Conservation (phyloP, 1,140 invertebrate species). For the Drosophila kikkawai region DNA sequence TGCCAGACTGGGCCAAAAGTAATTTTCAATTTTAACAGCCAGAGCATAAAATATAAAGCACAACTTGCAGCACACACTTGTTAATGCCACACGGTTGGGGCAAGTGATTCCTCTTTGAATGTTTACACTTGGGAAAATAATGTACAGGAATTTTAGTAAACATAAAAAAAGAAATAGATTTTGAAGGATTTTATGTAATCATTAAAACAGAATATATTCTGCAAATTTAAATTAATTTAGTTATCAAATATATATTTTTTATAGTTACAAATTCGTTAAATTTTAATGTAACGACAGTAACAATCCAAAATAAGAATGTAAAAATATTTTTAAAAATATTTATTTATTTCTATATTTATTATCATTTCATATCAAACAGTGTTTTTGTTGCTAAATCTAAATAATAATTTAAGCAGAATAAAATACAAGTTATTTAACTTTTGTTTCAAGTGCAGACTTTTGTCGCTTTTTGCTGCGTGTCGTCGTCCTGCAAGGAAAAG, state of each 20-base stretch:
- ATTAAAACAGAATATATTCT: too few species aligned
- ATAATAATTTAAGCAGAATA: too few species aligned
- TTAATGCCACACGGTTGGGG: constrained; percentile 67
- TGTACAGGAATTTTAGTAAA: rapidly evolving
- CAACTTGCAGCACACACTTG: constrained; percentile 62
- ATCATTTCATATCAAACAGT: too few species aligned
- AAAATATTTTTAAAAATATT: too few species aligned
- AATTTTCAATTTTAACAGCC: constrained; percentile 83
- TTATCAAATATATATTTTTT: too few species aligned
- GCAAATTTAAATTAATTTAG: too few species aligned
- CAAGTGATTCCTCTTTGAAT: constrained; percentile 39
- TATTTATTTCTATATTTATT: too few species aligned
- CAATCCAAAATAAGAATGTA: too few species aligned
- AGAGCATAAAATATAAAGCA: constrained; percentile 73
- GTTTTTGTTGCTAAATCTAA: too few species aligned
- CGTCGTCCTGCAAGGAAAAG: constrained; percentile 70
- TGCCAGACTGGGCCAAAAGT: constrained; percentile 57
- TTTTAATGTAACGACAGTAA: too few species aligned
- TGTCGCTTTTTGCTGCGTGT: constrained; percentile 69
- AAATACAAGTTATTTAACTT: neutral
- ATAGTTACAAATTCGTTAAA: too few species aligned
- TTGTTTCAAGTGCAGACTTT: constrained; percentile 22
- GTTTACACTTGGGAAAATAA: neutral
- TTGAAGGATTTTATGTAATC: too few species aligned
- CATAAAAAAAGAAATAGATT: neutral